Evolutionary conservation across 1,140 invertebrate genomes (phyloP).

Genomic region (Meloidogyne exigua): DNA sequence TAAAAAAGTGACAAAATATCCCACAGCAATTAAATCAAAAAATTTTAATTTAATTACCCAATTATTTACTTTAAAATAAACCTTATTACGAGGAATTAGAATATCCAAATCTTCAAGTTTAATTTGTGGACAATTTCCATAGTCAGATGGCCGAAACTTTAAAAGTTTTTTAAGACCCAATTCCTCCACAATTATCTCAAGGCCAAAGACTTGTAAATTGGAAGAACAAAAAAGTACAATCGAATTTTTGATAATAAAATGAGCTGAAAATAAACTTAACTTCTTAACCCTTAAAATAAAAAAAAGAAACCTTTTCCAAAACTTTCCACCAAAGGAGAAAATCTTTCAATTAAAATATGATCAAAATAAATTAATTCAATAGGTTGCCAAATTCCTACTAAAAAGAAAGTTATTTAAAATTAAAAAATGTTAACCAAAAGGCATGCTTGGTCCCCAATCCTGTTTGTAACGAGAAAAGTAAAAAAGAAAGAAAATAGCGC

Average conservation of each 20-base stretch:
- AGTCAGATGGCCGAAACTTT: background rate
- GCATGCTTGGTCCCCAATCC: conserved; percentile 92
- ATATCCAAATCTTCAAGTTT: background rate
- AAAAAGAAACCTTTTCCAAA: background rate
- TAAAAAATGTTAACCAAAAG: conserved; percentile 71
- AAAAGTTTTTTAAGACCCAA: background rate
- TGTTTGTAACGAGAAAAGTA: too few species aligned
- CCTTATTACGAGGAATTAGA: conserved; percentile 32
- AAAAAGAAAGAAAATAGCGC: too few species aligned
- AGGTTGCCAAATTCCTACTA: conserved; percentile 76
- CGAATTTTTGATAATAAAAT: conserved; percentile 1
- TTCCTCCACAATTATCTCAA: background rate
- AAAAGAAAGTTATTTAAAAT: background rate
- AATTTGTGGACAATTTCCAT: background rate
- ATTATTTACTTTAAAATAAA: conserved; percentile 55
- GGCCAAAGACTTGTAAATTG: background rate
- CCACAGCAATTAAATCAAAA: too few species aligned
- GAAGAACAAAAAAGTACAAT: background rate
- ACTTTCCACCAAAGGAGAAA: conserved; percentile 33
- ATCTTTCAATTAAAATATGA: conserved; percentile 18
- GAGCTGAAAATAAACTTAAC: background rate
- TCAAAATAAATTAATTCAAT: conserved; percentile 47
- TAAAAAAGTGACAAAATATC: too few species aligned
- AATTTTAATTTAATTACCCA: too few species aligned
- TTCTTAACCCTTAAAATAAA: background rate